These are phyloP conservation scores for Oreochromis aureus DNA, from an alignment of 2,113 vertebrate genomes.

Conservation along the genomic window DNA sequence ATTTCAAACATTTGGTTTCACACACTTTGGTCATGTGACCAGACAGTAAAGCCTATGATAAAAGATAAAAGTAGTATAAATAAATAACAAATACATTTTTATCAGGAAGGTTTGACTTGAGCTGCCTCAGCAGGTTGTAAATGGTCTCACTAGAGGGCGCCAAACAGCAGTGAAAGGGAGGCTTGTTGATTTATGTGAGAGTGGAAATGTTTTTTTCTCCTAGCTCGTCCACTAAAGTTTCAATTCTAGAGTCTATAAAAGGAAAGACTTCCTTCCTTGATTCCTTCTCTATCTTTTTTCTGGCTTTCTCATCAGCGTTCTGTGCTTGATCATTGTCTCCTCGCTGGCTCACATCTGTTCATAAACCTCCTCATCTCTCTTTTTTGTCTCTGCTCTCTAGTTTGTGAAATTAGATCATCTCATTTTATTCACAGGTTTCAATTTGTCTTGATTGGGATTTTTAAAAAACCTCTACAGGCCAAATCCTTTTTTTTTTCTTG, in stretches of 20 bases:
- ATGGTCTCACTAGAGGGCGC: not conserved
- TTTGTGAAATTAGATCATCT: not conserved
- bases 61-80: not conserved
- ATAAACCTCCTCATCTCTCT: rapidly evolving
- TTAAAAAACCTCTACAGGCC: not conserved
- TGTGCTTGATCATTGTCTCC: not conserved
- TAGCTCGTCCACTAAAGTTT: not conserved
- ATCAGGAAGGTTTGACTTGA: not conserved
- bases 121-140: not conserved
- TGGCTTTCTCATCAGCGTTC: not conserved
- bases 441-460: not conserved
- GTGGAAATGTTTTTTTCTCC: not conserved
- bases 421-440: not conserved
- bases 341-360: not conserved
- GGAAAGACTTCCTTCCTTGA: not conserved
- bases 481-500: not conserved
- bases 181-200: not conserved
- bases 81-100: rapidly evolving
- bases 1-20: not conserved
- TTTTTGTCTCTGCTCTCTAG: not conserved
- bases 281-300: not conserved
- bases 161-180: not conserved
- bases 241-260: not conserved
- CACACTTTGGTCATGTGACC: rapidly evolving
- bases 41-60: not conserved